Conservation (phyloP, 2,797 vertebrate genomes). For the Rhabdomys pumilio region DNA sequence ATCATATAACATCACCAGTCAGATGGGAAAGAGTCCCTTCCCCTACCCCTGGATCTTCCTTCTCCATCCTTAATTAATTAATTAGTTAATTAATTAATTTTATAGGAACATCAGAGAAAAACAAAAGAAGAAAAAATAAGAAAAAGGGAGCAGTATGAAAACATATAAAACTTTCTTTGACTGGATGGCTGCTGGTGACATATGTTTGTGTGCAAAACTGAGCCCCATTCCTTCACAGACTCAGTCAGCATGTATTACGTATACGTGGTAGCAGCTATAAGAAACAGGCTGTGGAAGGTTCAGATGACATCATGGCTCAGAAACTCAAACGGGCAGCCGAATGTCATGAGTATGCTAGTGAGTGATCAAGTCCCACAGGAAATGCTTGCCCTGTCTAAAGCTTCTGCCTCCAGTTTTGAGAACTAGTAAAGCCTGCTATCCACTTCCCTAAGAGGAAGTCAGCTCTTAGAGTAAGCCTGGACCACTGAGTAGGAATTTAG, state of each 20-base stretch:
- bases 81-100: conserved; percentile 2
- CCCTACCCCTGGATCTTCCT: background rate
- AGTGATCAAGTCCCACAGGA: background rate
- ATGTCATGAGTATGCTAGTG: background rate
- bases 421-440: background rate
- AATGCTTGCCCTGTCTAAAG: background rate
- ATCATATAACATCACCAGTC: conserved; percentile 42
- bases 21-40: background rate
- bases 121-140: background rate
- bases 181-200: background rate
- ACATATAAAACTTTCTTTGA: background rate
- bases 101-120: background rate
- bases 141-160: background rate
- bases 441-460: background rate
- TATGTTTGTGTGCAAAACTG: background rate
- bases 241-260: background rate
- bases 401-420: background rate
- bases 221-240: background rate
- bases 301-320: background rate
- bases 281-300: background rate
- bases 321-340: background rate
- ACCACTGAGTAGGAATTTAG: background rate
- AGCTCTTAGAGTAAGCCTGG: background rate
- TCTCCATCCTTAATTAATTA: background rate
- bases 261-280: background rate